phyloP scores from a whole-genome alignment of 1,140 invertebrate genomes.

The Piezodorus guildinii region DNA sequence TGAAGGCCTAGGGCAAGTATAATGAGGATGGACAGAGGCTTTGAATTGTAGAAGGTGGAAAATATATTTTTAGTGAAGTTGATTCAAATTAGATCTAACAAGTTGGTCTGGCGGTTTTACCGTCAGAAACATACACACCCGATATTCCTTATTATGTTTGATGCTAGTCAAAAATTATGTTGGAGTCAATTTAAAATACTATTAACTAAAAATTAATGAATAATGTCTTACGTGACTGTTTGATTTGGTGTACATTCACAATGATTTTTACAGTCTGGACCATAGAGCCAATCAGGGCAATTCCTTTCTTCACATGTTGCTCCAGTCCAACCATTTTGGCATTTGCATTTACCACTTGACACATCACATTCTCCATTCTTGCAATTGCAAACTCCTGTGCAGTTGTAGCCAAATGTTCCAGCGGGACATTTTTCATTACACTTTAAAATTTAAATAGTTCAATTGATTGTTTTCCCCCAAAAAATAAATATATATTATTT shows the following conservation, averaged over 20 bases:
- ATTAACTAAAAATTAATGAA: neutral
- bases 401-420: slow-evolving; percentile 65
- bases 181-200: too few relatives aligned
- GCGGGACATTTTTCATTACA: slow-evolving; percentile 64
- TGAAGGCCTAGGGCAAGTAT: too few relatives aligned
- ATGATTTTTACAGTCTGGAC: slow-evolving; percentile 52
- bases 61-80: too few relatives aligned
- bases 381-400: slow-evolving; percentile 59
- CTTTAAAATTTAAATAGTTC: slow-evolving; percentile 34
- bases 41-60: too few relatives aligned
- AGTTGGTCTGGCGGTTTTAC: too few relatives aligned
- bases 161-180: too few relatives aligned
- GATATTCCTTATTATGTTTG: too few relatives aligned
- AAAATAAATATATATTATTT: too few relatives aligned
- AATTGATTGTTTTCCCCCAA: too few relatives aligned
- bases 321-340: slow-evolving; percentile 58
- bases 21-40: too few relatives aligned
- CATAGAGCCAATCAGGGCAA: slow-evolving; percentile 54
- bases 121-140: too few relatives aligned
- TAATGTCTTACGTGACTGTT: slow-evolving; percentile 48
- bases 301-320: slow-evolving; percentile 50
- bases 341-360: slow-evolving; percentile 56
- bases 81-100: too few relatives aligned
- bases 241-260: slow-evolving; percentile 64
- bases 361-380: slow-evolving; percentile 63